phyloP scores from a whole-genome alignment of 2,113 vertebrate species.

The Anolis carolinensis region DNA sequence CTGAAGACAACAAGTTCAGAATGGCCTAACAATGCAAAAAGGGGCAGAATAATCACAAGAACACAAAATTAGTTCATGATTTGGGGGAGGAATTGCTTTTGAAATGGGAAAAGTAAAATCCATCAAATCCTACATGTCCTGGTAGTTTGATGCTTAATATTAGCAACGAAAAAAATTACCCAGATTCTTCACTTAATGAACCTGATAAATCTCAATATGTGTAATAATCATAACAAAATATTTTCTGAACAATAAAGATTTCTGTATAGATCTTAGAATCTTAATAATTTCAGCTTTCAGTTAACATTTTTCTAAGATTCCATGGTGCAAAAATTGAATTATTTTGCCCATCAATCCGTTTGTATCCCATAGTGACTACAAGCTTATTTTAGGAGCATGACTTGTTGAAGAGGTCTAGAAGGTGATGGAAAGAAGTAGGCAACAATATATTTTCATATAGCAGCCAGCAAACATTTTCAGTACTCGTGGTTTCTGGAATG shows the following conservation, averaged over 20 bases:
- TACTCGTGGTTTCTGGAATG: no score
- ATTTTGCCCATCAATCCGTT: not conserved
- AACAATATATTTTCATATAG: not conserved
- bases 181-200: no score
- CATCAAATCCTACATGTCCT: no score
- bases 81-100: not conserved
- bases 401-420: not conserved
- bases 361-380: not conserved
- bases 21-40: not conserved
- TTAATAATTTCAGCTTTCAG: no score
- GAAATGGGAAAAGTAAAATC: not conserved
- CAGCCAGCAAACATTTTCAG: not conserved
- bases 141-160: no score
- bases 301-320: no score
- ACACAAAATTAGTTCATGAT: not conserved
- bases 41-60: not conserved
- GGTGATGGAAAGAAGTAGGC: not conserved
- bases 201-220: no score
- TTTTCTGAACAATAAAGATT: not conserved
- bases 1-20: no score
- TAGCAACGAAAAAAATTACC: no score
- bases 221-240: not conserved
- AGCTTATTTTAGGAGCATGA: not conserved
- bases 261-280: not conserved
- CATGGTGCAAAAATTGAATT: no score